Percentiles rank a stretch among this genome's conserved stretches.
These are phyloP conservation scores for Anneissia japonica DNA, from an alignment of 35 echinoderm and acorn worm species.

Conservation along the genomic window DNA sequence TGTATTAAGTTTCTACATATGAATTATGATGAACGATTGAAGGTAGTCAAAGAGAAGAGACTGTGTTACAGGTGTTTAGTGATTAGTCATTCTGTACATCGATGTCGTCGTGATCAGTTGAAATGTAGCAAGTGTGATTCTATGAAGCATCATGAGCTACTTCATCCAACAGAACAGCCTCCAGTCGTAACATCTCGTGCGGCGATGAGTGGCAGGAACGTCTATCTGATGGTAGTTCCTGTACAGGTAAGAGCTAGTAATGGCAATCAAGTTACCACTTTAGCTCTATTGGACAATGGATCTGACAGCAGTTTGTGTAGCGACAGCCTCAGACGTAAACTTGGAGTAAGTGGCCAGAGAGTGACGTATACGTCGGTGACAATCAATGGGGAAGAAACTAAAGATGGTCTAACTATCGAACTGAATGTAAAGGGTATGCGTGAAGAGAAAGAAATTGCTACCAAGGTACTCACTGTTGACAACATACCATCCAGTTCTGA, in stretches of 20 bases:
- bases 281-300: slow-evolving; percentile 36
- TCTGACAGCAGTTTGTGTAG: slow-evolving; percentile 44
- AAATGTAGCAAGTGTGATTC: too few species aligned
- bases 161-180: neutral
- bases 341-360: too few species aligned
- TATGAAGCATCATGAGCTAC: neutral
- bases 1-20: slow-evolving; percentile 1
- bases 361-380: too few species aligned
- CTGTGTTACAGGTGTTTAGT: slow-evolving; percentile 29
- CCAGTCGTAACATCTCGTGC: slow-evolving; percentile 1
- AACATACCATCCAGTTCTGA: slow-evolving; percentile 8
- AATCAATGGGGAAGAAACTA: too few species aligned
- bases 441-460: too few species aligned
- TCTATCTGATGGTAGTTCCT: slow-evolving; percentile 18
- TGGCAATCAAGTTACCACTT: slow-evolving; percentile 22
- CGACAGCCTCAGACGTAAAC: too few species aligned
- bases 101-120: neutral
- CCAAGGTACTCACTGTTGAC: too few species aligned
- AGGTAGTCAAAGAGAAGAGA: neutral
- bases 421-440: too few species aligned
- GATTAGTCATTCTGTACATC: neutral
- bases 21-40: slow-evolving; percentile 12
- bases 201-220: slow-evolving; percentile 9
- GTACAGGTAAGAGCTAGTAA: slow-evolving; percentile 15
- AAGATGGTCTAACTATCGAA: too few species aligned